A percentile compares a stretch with the other conserved stretches of the same genome.
These are phyloP conservation scores for Sclerodermus sp. DNA, from an alignment of 2,888 invertebrate genomes.

Conservation along the genomic window DNA sequence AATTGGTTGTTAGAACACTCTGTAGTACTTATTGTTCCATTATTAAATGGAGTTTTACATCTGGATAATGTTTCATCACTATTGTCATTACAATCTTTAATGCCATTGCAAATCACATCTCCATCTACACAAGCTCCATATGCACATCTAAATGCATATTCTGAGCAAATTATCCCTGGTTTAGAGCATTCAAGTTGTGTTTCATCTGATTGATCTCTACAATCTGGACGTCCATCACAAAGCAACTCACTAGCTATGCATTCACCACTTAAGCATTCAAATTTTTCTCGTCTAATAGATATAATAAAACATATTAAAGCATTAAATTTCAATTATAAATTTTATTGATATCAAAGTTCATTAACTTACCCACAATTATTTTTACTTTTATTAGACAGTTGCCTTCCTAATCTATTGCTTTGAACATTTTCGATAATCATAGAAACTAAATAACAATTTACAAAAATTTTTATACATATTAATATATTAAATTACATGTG, in stretches of 20 bases:
- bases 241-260: slow-evolving; percentile 54
- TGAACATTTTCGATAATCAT: too few species aligned
- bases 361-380: too few species aligned
- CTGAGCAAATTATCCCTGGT: slow-evolving; percentile 56
- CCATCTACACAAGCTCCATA: slow-evolving; percentile 68
- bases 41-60: slow-evolving; percentile 26
- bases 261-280: slow-evolving; percentile 50
- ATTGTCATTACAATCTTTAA: slow-evolving; percentile 59
- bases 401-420: too few species aligned
- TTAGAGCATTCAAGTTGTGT: slow-evolving; percentile 39
- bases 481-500: too few species aligned
- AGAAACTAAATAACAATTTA: too few species aligned
- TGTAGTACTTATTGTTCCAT: not conserved
- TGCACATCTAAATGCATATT: slow-evolving; percentile 63
- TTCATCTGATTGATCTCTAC: slow-evolving; percentile 59
- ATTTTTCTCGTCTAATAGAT: slow-evolving; percentile 17
- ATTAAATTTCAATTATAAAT: too few species aligned
- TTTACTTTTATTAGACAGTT: too few species aligned
- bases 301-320: not conserved
- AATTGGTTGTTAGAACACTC: slow-evolving; percentile 32
- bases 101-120: slow-evolving; percentile 61
- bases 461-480: too few species aligned
- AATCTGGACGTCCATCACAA: slow-evolving; percentile 59
- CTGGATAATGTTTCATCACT: slow-evolving; percentile 57
- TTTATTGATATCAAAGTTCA: too few species aligned